Evolutionary conservation across 2,797 vertebrate genomes (phyloP).

Genomic region (Arctocebus calabarensis): DNA sequence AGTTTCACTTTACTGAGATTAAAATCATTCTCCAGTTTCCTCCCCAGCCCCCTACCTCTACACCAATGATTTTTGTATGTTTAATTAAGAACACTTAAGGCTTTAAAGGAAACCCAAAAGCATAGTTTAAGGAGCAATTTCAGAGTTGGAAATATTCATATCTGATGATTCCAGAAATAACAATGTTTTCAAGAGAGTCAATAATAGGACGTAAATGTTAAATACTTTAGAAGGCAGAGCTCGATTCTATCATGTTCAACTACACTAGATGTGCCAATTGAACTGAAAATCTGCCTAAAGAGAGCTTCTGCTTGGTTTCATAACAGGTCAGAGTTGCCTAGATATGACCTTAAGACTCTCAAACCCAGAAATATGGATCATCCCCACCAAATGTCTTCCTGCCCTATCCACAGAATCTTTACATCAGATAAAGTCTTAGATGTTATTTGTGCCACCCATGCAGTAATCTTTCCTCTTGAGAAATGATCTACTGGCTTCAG

Average conservation of each 20-base stretch:
- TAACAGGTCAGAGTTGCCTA: neutral
- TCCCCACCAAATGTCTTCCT: neutral
- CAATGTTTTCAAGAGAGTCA: constrained; percentile 17
- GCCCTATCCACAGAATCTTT: neutral
- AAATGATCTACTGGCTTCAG: constrained; percentile 3
- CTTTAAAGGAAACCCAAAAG: constrained; percentile 50
- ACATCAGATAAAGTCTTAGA: neutral
- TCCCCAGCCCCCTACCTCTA: neutral
- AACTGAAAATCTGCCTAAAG: constrained; percentile 17
- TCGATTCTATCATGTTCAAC: neutral
- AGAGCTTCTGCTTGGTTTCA: neutral
- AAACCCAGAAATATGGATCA: neutral
- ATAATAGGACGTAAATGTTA: neutral
- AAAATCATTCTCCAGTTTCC: neutral
- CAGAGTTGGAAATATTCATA: neutral
- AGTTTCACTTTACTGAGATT: constrained; percentile 53
- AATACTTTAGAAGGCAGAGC: neutral
- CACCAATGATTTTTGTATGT: neutral
- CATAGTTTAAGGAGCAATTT: constrained; percentile 26
- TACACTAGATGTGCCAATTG: neutral
- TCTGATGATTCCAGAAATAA: constrained; percentile 5
- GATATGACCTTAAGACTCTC: neutral
- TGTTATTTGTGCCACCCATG: neutral
- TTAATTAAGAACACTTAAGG: neutral
- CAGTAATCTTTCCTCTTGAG: neutral